Conservation (phyloP, 1,140 invertebrate species). For the Drosophila pseudoobscura region DNA sequence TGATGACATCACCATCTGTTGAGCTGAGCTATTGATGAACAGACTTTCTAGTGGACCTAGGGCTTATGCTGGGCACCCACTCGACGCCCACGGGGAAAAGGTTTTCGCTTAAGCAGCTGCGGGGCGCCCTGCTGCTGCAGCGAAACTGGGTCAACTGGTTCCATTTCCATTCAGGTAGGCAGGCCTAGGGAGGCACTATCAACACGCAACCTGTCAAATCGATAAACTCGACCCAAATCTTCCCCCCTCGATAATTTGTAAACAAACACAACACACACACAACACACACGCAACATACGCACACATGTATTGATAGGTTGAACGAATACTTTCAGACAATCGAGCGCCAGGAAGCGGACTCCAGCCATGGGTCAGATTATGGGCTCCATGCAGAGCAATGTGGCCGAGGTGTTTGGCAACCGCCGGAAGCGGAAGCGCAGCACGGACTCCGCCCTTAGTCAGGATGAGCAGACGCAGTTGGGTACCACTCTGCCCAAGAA, state of each 20-base stretch:
- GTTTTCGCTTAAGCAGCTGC: conserved; percentile 22
- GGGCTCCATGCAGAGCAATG: conserved; percentile 66
- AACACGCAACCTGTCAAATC: conserved; percentile 61
- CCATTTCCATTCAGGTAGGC: conserved; percentile 14
- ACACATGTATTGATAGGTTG: not conserved
- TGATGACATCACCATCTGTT: conserved; percentile 62
- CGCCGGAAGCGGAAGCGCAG: conserved; percentile 75
- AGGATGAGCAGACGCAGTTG: conserved; percentile 47
- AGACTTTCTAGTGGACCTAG: conserved; percentile 17
- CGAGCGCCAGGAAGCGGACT: not conserved
- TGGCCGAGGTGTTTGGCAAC: conserved; percentile 64
- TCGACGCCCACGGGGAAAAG: conserved; percentile 26
- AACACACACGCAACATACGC: not conserved
- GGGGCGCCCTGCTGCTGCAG: conserved; percentile 14
- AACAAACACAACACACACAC: not conserved
- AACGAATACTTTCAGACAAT: not conserved
- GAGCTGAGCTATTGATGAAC: conserved; percentile 19
- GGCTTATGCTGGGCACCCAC: conserved; percentile 9
- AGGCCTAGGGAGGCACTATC: conserved; percentile 6
- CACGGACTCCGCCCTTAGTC: conserved; percentile 47
- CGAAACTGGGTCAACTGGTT: conserved; percentile 62
- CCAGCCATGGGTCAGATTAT: conserved; percentile 72
- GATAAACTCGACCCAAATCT: conserved; percentile 27
- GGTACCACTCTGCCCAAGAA: conserved; percentile 69
- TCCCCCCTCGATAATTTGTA: not conserved